These are phyloP conservation scores for Stichopus horrens DNA, from an alignment of 53 echinoderm and acorn worm genomes.

Conservation along the genomic window DNA sequence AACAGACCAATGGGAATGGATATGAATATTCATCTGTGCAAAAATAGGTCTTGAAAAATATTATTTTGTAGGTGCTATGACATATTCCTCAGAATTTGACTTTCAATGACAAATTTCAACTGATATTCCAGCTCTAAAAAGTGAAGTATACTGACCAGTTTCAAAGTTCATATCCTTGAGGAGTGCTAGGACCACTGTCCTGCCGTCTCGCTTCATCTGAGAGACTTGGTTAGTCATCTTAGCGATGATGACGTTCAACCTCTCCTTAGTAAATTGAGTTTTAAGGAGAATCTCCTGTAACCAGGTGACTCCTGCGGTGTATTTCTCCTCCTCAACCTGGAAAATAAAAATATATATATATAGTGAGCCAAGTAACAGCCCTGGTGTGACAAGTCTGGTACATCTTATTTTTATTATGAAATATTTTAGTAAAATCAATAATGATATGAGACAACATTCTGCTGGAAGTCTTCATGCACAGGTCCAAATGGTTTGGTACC, in stretches of 20 bases:
- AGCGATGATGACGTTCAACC: constrained; percentile 83
- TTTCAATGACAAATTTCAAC: too few species aligned
- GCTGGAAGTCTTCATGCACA: too few species aligned
- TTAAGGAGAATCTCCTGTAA: constrained; percentile 74
- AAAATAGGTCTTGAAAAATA: too few species aligned
- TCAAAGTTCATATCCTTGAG: constrained; percentile 75
- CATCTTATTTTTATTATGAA: background rate
- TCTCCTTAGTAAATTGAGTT: constrained; percentile 69
- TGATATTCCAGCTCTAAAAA: too few species aligned
- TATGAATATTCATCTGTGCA: too few species aligned
- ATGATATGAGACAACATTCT: background rate
- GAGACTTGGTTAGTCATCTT: constrained; percentile 96
- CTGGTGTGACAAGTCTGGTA: background rate
- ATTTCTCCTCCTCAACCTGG: constrained; percentile 90
- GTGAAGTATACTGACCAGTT: constrained; percentile 44
- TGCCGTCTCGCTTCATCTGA: constrained; percentile 76
- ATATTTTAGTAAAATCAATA: background rate
- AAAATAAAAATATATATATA: constrained; percentile 2
- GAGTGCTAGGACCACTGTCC: constrained; percentile 71
- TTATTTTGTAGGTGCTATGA: too few species aligned
- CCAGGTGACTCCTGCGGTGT: constrained; percentile 77
- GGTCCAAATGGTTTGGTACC: too few species aligned
- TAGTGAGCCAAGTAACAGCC: background rate
- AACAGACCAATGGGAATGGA: too few species aligned
- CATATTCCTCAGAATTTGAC: too few species aligned